Evolutionary conservation across 2,888 invertebrate genomes (phyloP), one percentile per base, ranked within the genome.

Genomic region (Phyto melanocephala): DNA sequence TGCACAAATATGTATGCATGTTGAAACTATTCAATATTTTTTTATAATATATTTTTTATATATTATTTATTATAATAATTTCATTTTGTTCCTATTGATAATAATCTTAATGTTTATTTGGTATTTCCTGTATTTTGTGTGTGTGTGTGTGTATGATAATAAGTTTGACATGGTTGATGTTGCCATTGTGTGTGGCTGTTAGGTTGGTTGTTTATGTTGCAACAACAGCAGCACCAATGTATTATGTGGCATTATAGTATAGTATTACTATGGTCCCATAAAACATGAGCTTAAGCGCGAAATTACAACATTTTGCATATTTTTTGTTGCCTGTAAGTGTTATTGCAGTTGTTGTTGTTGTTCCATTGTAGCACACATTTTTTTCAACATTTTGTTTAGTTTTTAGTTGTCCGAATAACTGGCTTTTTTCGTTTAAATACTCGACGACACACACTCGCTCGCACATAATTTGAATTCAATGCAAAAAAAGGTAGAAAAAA

Each of bases 21-120:
- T n/a, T n/a, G n/a, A n/a, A n/a, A 10, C 15, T 35, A 33, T 62
- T 52, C 22, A 54, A 47, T 28, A 37, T 15, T 15, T 56, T 75
- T 56, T 17, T 45, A 45, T 17, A 28, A 42, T n/a, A 11, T 28
- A n/a, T 24, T 37, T 40, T 15, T 17, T n/a, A 42, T 24, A 40
- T 50, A 10, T 11, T 28, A 2, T 13, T 28, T 45, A 17, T 10
- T 28, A 5, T 40, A 33, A 56, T 35, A 50, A 42, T 47, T 65
- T 50, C 22, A 62, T 63, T 60, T 76, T 52, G 42, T 74, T 75
- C 33, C 60, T 40, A 84, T 72, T 70, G 84, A 79, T 81, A 67
- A 22, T 50, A 77, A 81, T 81, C 84, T 84, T 79, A 75, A 81
- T 76, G 70, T 67, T 75, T 71, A 81, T 81, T 84, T 76, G 79